Percentiles rank a stretch among this genome's conserved stretches.
Evolutionary conservation across 2,113 vertebrate species (phyloP).

Genomic region (Piprites chloris): DNA sequence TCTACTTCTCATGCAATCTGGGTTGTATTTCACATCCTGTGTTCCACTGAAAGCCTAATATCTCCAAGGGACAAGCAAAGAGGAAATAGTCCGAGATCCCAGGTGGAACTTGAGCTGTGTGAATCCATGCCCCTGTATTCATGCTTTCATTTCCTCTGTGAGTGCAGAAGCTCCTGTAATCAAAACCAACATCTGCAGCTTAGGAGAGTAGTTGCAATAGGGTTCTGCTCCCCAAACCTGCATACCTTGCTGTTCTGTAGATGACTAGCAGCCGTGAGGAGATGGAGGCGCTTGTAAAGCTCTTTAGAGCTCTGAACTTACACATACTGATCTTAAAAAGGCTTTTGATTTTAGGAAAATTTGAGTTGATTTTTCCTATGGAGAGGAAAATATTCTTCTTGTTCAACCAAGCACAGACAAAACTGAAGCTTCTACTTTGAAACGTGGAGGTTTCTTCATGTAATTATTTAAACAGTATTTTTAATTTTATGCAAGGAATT

Average conservation of each 20-base stretch:
- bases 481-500: background rate
- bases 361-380: background rate
- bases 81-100: background rate
- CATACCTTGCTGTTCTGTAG: background rate
- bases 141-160: background rate
- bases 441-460: background rate
- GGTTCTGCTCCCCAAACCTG: background rate
- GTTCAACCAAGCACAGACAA: background rate
- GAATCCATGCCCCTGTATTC: background rate
- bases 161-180: background rate
- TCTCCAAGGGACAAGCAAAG: background rate
- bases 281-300: background rate
- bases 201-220: background rate
- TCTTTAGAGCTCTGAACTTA: background rate
- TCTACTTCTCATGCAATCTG: background rate
- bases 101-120: background rate
- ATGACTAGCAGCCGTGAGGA: background rate
- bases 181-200: background rate
- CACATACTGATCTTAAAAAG: background rate
- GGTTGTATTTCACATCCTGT: background rate
- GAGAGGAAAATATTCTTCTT: background rate
- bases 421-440: background rate
- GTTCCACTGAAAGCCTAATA: background rate
- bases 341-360: background rate
- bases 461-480: background rate